Base-by-base conservation (phyloP, 2,113 vertebrate species). In the Oenanthe melanoleuca region DNA sequence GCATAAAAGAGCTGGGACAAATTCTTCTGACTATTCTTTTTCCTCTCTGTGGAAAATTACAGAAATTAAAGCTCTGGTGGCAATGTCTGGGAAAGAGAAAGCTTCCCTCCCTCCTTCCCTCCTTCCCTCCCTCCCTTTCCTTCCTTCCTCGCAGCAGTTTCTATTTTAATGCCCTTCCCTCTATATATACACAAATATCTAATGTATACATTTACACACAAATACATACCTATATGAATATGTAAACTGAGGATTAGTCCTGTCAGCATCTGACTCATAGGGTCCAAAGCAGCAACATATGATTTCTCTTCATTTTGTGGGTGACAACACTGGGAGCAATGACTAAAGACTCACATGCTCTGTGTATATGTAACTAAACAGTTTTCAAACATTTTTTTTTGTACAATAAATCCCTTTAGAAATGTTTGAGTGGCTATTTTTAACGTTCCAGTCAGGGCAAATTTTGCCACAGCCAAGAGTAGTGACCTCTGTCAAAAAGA, bases 381-480 rank as follows among this genome's bases (percentile, higher is more conserved):
- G 23, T 37, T 91, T 78, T 67, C 52, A n/a, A 89, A 26, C 0
- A 15, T 40, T 40, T 31, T 33, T 42, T 33, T 42, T 53, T 21
- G 5, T 26, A 7, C 44, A 69, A 44, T n/a, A 72, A 44, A 69
- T 67, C 26, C 59, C 40, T 38, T 17, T 10, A 66, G 65, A n/a
- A 79, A 55, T 5, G 22, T 40, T 16, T 11, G 4, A 77, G 9
- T 12, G 29, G 29, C 25, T 87, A 47, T 64, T 74, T 73, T n/a
- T 33, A 77, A 63, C 0, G 0, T 55, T 57, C n/a, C 20, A 52
- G 26, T 23, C 47, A 25, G 33, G 9, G 37, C 2, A 3, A 71
- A 34, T 44, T 78, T 80, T 94, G 47, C 11, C 42, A 73, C 2
- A 9, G 49, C 26, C 47, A 25, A 70, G 26, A 67, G 14, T 1